Evolutionary conservation across 2,888 invertebrate species (phyloP), one percentile per base, ranked within the genome.

Genomic region (Apamea anceps): DNA sequence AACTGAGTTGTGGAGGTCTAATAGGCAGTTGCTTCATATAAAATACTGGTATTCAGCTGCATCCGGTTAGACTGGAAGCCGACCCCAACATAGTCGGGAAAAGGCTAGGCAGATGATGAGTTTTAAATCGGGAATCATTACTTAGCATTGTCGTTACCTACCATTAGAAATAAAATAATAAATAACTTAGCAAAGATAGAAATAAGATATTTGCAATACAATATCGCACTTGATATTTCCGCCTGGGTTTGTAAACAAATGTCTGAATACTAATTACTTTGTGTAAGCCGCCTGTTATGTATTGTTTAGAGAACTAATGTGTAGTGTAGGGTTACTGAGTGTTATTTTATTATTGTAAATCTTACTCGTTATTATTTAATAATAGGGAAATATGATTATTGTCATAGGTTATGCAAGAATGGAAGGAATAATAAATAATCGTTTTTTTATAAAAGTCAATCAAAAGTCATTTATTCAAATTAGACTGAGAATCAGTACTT

Each of bases 211-310:
- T 63, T 71, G 67, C 67, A 72, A 85, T 21, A 85, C 48, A 70
- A 68, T 65, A 80, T n/a, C 12, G n/a, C 84, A 85, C 21, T 10
- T n/a, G 68, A 84, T 85, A 84, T 77, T 85, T 84, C 81, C 84
- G 85, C 13, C 25, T 6, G 2, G 2, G 7, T 85, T 60, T 62
- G 21, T 72, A 73, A 48, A 68, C 45, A 65, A 37, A 75, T 81
- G 37, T 67, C 42, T 67, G 51, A n/a, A 74, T 62, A 45, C 21
- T 72, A 60, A 81, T 65, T 57, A 48, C 48, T 85, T 67, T 73
- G 76, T 80, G 37, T 45, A 3, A n/a, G 6, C 45, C 60, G 60
- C 54, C 18, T 7, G 62, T 37, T 37, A 32, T 60, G 32, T 28
- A 57, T 51, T 79, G 80, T 84, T 79, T 62, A 67, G 80, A 66